Evolutionary conservation across 2,888 invertebrate species (phyloP).

Genomic region (Mimachlamys varia): DNA sequence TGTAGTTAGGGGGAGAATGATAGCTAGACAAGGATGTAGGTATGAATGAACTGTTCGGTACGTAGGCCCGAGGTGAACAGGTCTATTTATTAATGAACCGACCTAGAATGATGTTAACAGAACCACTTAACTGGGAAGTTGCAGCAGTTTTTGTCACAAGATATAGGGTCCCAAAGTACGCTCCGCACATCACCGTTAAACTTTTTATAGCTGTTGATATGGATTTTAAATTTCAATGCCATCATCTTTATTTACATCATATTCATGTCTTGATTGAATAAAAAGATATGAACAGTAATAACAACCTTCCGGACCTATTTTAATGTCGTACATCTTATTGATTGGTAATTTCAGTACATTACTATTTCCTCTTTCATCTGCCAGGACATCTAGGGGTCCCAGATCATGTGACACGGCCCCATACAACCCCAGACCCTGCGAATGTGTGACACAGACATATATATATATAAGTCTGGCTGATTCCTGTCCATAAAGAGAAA

Average conservation of each 20-base stretch:
- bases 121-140: not conserved
- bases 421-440: not conserved
- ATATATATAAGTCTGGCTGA: not conserved
- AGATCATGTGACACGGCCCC: not conserved
- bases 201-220: conserved; percentile 1
- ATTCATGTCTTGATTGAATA: not conserved
- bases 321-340: not conserved
- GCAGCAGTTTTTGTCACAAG: not conserved
- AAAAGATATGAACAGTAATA: not conserved
- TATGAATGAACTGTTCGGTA: not conserved
- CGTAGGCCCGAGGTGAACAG: not conserved
- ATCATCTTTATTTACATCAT: not conserved
- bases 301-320: not conserved
- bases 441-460: not conserved
- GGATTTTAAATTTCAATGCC: not conserved
- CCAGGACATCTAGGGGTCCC: not conserved
- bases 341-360: not conserved
- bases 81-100: conserved; percentile 27
- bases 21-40: not conserved
- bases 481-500: not conserved
- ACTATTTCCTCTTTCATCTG: conserved; percentile 13
- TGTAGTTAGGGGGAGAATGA: not conserved
- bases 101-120: not conserved
- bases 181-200: not conserved
- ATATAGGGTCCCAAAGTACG: not conserved